phyloP scores from a whole-genome alignment of 2,888 invertebrate genomes.

The Tachina lurida region DNA sequence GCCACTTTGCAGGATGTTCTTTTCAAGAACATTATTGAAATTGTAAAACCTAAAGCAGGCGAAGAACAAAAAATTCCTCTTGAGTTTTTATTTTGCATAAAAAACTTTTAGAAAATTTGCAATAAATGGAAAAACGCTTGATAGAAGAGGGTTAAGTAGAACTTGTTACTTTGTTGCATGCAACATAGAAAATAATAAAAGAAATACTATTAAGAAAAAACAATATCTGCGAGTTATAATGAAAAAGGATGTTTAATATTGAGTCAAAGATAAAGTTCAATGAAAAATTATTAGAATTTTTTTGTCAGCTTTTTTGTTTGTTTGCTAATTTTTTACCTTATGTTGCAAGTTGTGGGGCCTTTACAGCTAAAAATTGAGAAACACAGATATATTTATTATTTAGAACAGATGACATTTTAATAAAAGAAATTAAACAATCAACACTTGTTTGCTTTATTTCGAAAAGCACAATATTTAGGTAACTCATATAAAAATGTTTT shows the following conservation, averaged over 20 bases:
- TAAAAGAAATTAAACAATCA: too few species aligned
- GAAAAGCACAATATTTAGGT: too few species aligned
- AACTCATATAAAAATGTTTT: too few species aligned
- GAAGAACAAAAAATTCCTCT: background rate
- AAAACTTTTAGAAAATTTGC: background rate
- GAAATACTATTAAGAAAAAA: background rate
- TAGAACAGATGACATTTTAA: too few species aligned
- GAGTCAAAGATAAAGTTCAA: background rate
- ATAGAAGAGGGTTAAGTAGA: slow-evolving; percentile 7
- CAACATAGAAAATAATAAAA: background rate
- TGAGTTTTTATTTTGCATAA: background rate
- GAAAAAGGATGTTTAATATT: background rate
- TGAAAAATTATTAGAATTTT: background rate
- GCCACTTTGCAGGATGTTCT: background rate
- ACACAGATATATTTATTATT: too few species aligned
- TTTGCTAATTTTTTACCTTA: too few species aligned
- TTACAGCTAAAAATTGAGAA: too few species aligned
- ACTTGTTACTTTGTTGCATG: background rate
- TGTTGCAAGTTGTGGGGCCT: too few species aligned
- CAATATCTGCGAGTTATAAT: background rate
- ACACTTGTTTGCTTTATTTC: too few species aligned
- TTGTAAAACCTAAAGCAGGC: background rate
- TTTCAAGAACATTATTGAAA: background rate
- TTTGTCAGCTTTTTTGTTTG: background rate
- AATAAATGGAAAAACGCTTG: background rate